Conservation (phyloP, 2,113 vertebrate species). For the Chiloscyllium plagiosum region DNA sequence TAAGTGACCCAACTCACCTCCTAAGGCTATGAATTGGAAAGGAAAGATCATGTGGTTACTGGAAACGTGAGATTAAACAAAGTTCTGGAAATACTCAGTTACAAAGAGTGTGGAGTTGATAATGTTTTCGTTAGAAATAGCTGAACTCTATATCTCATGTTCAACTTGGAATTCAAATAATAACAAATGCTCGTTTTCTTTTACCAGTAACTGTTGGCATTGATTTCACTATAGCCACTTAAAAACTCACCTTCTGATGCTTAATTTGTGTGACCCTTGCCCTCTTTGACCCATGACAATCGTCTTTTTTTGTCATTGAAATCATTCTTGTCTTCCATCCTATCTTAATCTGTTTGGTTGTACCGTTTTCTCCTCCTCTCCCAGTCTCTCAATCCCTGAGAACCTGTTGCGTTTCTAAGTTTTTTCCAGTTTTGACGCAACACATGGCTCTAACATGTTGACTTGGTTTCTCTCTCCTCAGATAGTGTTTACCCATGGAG, state of each 20-base stretch:
- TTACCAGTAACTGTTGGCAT: background rate
- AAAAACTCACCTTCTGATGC: background rate
- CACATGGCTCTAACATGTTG: background rate
- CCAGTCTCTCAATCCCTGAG: background rate
- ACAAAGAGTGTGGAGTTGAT: background rate
- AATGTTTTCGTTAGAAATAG: background rate
- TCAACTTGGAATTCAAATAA: background rate
- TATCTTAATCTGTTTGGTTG: background rate
- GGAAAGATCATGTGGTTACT: background rate
- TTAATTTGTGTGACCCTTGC: background rate
- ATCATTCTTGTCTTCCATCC: background rate
- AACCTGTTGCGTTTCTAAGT: background rate
- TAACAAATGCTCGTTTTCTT: background rate
- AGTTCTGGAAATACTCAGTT: background rate
- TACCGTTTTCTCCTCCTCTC: background rate
- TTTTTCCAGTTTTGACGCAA: background rate
- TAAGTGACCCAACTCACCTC: background rate
- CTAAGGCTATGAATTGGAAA: background rate
- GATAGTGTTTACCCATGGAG: background rate
- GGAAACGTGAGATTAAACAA: background rate
- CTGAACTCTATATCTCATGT: background rate
- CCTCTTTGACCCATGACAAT: background rate
- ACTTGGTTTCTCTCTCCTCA: background rate
- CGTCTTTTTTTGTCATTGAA: background rate
- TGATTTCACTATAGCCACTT: background rate